Percentiles rank a stretch among this genome's conserved stretches.
Conservation (phyloP, 2,797 vertebrate species). For the Poeciliopsis presidionis region DNA sequence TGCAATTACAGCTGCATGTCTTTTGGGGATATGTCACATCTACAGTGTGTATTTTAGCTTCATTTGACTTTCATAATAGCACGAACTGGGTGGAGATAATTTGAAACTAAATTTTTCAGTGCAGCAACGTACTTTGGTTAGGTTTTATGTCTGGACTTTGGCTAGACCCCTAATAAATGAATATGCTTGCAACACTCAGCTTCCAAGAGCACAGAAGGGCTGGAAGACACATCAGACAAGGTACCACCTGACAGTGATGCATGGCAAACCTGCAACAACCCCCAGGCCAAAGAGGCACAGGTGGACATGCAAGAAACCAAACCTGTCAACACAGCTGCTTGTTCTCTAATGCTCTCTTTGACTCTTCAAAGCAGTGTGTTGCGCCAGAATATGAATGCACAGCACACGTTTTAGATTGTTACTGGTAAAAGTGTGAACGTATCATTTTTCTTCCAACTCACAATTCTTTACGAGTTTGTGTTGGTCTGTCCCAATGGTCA, state of each 20-base stretch:
- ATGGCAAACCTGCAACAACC: background rate
- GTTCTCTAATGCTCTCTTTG: background rate
- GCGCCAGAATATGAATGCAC: background rate
- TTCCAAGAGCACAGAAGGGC: background rate
- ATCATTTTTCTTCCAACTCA: background rate
- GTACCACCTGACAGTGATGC: background rate
- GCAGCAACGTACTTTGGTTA: background rate
- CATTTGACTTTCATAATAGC: background rate
- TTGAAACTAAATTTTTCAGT: background rate
- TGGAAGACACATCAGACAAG: background rate
- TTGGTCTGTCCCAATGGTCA: background rate
- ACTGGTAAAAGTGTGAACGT: background rate
- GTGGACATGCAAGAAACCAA: background rate
- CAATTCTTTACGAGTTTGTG: background rate
- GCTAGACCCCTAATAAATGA: background rate
- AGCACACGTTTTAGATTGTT: background rate
- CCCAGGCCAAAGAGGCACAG: background rate
- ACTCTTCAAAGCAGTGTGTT: background rate
- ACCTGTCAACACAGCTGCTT: background rate
- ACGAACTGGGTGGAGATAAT: background rate
- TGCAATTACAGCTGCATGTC: background rate
- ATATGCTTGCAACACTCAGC: background rate
- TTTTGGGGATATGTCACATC: background rate
- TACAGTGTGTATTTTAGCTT: background rate
- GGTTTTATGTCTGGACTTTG: background rate